Evolutionary conservation across 2,113 vertebrate species (phyloP).

Genomic region (Corythornis cristatus): DNA sequence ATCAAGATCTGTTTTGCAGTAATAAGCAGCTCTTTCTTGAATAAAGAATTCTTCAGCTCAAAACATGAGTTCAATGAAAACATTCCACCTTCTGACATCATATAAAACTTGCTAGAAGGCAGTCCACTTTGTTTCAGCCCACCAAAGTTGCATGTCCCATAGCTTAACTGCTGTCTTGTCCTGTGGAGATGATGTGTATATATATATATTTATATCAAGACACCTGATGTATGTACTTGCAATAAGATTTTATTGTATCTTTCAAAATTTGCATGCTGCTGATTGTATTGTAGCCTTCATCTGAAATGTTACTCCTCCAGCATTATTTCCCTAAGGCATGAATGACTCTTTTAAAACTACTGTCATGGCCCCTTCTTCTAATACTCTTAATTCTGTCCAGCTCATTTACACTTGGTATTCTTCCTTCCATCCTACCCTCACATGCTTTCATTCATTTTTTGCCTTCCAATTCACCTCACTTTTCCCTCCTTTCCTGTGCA

Average conservation of each 20-base stretch:
- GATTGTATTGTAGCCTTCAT: not conserved
- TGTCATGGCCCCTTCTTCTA: not conserved
- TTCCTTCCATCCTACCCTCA: not conserved
- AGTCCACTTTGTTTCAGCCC: not conserved
- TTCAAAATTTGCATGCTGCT: not conserved
- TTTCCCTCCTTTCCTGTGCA: not conserved
- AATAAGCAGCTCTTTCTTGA: not conserved
- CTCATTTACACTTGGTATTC: not conserved
- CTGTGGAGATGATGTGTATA: not conserved
- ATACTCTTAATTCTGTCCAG: not conserved
- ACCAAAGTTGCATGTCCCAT: accelerated
- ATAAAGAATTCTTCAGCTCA: not conserved
- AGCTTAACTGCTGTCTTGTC: not conserved
- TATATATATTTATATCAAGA: not conserved
- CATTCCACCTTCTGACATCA: accelerated
- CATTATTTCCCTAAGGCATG: not conserved
- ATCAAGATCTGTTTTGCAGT: not conserved
- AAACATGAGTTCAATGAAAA: not conserved
- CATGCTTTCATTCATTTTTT: not conserved
- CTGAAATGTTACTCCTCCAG: not conserved
- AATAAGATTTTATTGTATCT: not conserved
- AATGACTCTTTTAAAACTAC: not conserved
- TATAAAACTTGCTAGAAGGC: not conserved
- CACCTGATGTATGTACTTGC: accelerated
- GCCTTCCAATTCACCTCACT: accelerated